These are phyloP conservation scores for Aphelenchoides avenae DNA, from an alignment of 1,140 invertebrate genomes.

Conservation along the genomic window DNA sequence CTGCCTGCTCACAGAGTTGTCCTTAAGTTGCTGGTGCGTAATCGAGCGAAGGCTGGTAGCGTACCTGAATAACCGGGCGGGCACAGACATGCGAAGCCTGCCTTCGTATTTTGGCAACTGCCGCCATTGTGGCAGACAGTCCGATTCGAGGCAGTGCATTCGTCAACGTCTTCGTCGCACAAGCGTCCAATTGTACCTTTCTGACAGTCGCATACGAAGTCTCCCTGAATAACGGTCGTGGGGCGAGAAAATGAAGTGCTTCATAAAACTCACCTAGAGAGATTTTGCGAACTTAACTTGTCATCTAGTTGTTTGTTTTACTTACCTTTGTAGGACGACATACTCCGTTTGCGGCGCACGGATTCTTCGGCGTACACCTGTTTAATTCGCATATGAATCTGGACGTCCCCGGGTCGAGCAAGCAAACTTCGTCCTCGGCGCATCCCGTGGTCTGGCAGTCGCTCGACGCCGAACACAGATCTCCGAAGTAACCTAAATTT, in stretches of 20 bases:
- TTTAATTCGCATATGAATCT: slow-evolving; percentile 8
- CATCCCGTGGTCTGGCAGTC: no score
- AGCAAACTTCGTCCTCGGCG: no score
- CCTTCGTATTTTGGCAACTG: slow-evolving; percentile 6
- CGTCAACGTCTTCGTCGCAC: slow-evolving; percentile 17
- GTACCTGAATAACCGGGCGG: slow-evolving; percentile 4
- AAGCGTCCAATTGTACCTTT: slow-evolving; percentile 1
- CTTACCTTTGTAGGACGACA: slow-evolving; percentile 8
- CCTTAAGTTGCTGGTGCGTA: slow-evolving; percentile 1
- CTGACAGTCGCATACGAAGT: slow-evolving; percentile 16
- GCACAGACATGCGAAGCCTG: slow-evolving; percentile 13
- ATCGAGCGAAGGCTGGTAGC: slow-evolving; percentile 6
- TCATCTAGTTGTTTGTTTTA: not conserved
- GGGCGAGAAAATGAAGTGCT: no score
- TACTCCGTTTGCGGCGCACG: slow-evolving; percentile 6
- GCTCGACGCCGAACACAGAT: no score
- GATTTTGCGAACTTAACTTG: no score
- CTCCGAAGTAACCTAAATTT: no score
- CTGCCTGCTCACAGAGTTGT: not conserved
- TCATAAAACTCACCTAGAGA: no score
- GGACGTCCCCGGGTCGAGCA: no score
- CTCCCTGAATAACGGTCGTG: no score
- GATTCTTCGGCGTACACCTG: not conserved
- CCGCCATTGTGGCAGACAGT: slow-evolving; percentile 12
- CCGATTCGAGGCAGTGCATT: slow-evolving; percentile 2